Conservation (phyloP, 2,888 invertebrate species). For the Theretra japonica region DNA sequence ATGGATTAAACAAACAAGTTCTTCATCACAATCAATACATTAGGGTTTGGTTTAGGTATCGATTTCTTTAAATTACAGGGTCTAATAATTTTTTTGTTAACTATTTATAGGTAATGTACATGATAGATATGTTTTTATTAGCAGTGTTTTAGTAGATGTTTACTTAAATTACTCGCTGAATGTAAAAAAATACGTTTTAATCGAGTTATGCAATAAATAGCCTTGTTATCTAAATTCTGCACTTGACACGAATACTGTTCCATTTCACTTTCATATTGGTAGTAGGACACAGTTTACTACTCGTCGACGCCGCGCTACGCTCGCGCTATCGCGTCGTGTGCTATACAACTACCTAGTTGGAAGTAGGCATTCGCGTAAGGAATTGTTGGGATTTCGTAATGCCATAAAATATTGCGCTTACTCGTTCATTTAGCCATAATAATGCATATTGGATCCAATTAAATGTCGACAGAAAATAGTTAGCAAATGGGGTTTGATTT, state of each 20-base stretch:
- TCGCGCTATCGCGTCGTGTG: slow-evolving; percentile 21
- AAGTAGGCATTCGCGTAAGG: neutral
- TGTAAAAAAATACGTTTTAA: slow-evolving; percentile 47
- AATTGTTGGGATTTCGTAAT: slow-evolving; percentile 3
- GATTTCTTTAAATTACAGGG: too few species aligned
- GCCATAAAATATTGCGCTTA: neutral
- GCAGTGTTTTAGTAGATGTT: neutral
- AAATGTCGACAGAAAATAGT: too few species aligned
- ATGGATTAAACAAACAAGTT: neutral
- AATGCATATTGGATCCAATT: too few species aligned
- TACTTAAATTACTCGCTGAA: slow-evolving; percentile 12
- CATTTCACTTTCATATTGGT: slow-evolving; percentile 83
- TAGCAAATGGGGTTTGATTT: too few species aligned
- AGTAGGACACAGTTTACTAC: slow-evolving; percentile 66
- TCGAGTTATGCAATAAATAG: slow-evolving; percentile 78
- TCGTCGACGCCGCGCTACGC: slow-evolving; percentile 35
- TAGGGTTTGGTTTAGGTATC: too few species aligned
- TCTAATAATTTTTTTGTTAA: too few species aligned
- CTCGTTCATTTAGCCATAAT: neutral
- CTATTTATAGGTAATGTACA: too few species aligned
- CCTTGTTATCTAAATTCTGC: slow-evolving; percentile 84
- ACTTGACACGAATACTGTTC: slow-evolving; percentile 84
- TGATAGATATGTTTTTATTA: neutral
- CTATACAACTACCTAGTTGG: slow-evolving; percentile 4
- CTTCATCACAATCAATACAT: neutral